A percentile compares a stretch with the other conserved stretches of the same genome.
Evolutionary conservation across 2,113 vertebrate genomes (phyloP).

Genomic region (Thunnus maccoyii): DNA sequence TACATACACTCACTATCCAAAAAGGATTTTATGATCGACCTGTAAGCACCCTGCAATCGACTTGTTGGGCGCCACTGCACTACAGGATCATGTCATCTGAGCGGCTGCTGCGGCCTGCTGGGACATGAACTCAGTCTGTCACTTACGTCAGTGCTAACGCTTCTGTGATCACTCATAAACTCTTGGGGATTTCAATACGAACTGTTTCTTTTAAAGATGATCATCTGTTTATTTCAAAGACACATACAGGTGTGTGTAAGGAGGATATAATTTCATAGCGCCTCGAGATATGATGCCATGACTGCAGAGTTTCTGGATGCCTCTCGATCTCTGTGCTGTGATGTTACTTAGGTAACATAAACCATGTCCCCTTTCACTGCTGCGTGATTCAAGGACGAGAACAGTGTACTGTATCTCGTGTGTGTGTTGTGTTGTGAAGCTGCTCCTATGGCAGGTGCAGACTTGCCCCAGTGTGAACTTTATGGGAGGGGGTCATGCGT

Average conservation of each 20-base stretch:
- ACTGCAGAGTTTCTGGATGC: slow-evolving; percentile 9
- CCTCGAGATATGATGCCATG: slow-evolving; percentile 16
- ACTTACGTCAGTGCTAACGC: slow-evolving; percentile 34
- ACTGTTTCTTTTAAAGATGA: slow-evolving; percentile 52
- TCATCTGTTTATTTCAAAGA: slow-evolving; percentile 65
- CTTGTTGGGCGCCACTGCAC: no score
- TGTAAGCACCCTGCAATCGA: no score
- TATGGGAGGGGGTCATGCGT: slow-evolving; percentile 51
- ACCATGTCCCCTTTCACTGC: slow-evolving; percentile 41
- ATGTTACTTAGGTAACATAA: slow-evolving; percentile 49
- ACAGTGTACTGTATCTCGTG: slow-evolving; percentile 25
- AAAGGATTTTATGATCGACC: no score
- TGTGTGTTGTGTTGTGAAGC: slow-evolving; percentile 42
- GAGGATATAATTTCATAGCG: slow-evolving; percentile 34
- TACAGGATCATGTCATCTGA: slow-evolving; percentile 3
- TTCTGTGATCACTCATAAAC: slow-evolving; percentile 32
- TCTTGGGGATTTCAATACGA: slow-evolving; percentile 35
- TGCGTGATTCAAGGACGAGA: slow-evolving; percentile 17
- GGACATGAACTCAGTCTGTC: neutral
- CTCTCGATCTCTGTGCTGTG: slow-evolving; percentile 18
- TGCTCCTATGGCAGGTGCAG: slow-evolving; percentile 73
- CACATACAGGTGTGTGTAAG: slow-evolving; percentile 37
- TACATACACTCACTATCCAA: no score
- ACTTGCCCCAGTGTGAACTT: slow-evolving; percentile 77
- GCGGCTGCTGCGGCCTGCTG: slow-evolving; percentile 12